These are phyloP conservation scores for Exaiptasia diaphana DNA, from an alignment of 64 coral and sea anemone genomes.

Conservation along the genomic window DNA sequence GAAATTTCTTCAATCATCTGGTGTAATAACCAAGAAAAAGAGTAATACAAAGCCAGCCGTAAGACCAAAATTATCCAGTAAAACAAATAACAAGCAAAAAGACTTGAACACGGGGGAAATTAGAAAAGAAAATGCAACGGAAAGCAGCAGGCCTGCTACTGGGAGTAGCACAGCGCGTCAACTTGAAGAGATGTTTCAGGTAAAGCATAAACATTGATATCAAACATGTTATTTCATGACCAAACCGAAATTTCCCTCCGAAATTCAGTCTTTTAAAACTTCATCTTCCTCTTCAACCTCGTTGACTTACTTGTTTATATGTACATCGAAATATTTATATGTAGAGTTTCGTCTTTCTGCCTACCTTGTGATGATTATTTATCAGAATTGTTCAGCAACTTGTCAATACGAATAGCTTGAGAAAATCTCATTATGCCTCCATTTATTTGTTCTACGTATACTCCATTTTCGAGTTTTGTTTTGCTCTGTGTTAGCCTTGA, in stretches of 20 bases:
- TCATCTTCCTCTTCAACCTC: neutral
- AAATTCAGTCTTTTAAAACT: neutral
- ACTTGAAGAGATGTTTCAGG: conserved; percentile 97
- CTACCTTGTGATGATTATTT: neutral
- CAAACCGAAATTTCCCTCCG: neutral
- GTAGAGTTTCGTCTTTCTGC: neutral
- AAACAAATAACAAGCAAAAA: neutral
- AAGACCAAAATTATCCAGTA: conserved; percentile 52
- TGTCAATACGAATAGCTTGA: too few species aligned
- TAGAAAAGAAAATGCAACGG: neutral
- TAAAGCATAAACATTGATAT: conserved; percentile 17
- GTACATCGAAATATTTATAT: neutral
- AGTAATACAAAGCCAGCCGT: conserved; percentile 31
- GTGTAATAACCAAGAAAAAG: conserved; percentile 84
- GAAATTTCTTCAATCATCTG: conserved; percentile 88
- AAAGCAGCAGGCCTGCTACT: conserved; percentile 48
- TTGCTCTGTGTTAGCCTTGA: too few species aligned
- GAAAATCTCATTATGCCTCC: too few species aligned
- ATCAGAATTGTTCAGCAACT: too few species aligned
- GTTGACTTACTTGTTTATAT: conserved; percentile 1
- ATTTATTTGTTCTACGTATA: too few species aligned
- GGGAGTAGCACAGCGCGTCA: conserved; percentile 75
- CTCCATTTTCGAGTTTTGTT: too few species aligned
- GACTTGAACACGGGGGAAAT: neutral
- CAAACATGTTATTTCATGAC: neutral